Percentiles rank a stretch among this genome's conserved stretches.
phyloP scores from a whole-genome alignment of 2,797 vertebrate genomes.

The Gymnocypris eckloni region DNA sequence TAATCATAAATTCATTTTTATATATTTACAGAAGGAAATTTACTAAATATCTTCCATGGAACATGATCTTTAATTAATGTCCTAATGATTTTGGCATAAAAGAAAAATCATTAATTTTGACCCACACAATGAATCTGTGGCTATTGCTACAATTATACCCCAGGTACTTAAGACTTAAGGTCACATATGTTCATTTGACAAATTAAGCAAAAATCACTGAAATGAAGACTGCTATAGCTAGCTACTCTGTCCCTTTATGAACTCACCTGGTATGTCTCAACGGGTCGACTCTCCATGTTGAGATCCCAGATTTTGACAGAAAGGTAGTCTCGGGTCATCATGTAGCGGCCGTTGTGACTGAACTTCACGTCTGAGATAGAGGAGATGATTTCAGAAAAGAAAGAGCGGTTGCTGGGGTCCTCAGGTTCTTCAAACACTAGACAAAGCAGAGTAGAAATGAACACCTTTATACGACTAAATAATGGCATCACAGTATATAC shows the following conservation, averaged over 20 bases:
- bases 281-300: slow-evolving; percentile 97
- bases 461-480: not conserved
- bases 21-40: too few species aligned
- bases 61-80: too few species aligned
- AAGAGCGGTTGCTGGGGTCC: slow-evolving; percentile 98
- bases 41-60: too few species aligned
- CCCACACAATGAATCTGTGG: too few species aligned
- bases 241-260: not conserved
- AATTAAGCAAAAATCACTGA: not conserved
- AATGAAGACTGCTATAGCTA: not conserved
- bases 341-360: slow-evolving; percentile 97
- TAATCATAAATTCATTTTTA: too few species aligned
- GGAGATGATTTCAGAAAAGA: slow-evolving; percentile 99
- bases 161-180: too few species aligned
- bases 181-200: not conserved
- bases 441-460: not conserved
- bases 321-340: slow-evolving; percentile 99
- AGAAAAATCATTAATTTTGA: too few species aligned
- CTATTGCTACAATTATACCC: too few species aligned
- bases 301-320: slow-evolving; percentile 99
- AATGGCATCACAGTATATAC: not conserved
- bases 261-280: slow-evolving; percentile 96
- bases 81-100: too few species aligned
- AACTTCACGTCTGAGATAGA: slow-evolving; percentile 99
- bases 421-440: slow-evolving; percentile 98